Base-by-base conservation (phyloP, 2,888 invertebrate species). In the Noctua fimbriata region DNA sequence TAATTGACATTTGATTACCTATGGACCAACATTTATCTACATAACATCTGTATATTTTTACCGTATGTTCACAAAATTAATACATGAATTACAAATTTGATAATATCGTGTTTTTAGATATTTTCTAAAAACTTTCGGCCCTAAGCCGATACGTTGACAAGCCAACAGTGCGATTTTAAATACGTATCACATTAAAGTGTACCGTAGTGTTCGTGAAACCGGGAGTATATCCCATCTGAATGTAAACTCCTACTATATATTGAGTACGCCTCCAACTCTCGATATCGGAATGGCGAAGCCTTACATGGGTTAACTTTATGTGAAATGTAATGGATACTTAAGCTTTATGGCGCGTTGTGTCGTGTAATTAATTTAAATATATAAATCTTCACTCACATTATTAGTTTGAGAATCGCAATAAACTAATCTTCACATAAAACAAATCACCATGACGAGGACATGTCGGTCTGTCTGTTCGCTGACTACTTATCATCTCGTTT, bases 251-350 rank as follows among this genome's bases (percentile, higher is more conserved):
- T n/a, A 12, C 9, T n/a, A 12, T 12, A 10, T 36, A n/a, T 28
- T 65, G 24, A 58, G 1, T n/a, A 21, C 32, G 32, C 16, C 21
- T 21, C 44, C n/a, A 36, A 77, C 28, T n/a, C n/a, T 44, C 16
- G 12, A 52, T 16, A 44, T 52, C 6, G 16, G 10, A 21, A 18
- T 47, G 2, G 52, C n/a, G 12, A 44, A 44, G 21, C 44, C 21
- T 21, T 28, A 24, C 18, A 32, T n/a, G 21, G 32, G 2, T 47
- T 36, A 47, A 55, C 5, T 79, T 55, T 47, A 78, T 67, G 36
- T 36, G 36, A 47, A 55, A 66, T 47, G 18, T 78, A 78, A 79
- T 24, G 28, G 58, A 14, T 69, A 69, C 36, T 14, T 24, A 67
- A 58, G 21, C n/a, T 60, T 49, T 21, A 70, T 60, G 24, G 41